Conservation (phyloP, 2,888 invertebrate species). For the Escarpia spicata region DNA sequence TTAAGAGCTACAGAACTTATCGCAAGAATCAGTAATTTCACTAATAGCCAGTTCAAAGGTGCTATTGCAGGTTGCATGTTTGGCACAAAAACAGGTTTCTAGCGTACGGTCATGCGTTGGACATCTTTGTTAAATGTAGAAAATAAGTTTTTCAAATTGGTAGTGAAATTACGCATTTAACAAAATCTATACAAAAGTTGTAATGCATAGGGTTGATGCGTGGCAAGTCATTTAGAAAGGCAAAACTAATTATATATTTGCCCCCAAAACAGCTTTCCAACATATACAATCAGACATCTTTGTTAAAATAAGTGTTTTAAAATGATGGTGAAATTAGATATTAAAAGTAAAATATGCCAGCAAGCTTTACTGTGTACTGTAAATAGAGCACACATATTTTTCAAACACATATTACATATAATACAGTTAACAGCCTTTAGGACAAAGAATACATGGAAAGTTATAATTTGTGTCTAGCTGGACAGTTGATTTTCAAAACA, state of each 20-base stretch:
- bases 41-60: neutral
- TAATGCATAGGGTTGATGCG: neutral
- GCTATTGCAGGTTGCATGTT: neutral
- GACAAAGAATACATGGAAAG: neutral
- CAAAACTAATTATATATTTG: neutral
- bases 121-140: neutral
- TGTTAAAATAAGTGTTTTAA: conserved; percentile 9
- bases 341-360: neutral
- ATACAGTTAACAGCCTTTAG: neutral
- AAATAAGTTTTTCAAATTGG: neutral
- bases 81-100: neutral
- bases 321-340: neutral
- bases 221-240: neutral
- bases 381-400: neutral
- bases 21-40: neutral
- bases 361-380: neutral
- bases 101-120: neutral
- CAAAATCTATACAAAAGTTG: neutral
- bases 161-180: neutral
- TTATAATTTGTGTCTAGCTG: neutral
- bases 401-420: neutral
- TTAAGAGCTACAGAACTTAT: neutral
- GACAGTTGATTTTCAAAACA: too few species aligned
- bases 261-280: neutral
- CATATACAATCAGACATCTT: neutral